Conservation (phyloP, 2,113 vertebrate genomes). For the Nyctereutes procyonoides region DNA sequence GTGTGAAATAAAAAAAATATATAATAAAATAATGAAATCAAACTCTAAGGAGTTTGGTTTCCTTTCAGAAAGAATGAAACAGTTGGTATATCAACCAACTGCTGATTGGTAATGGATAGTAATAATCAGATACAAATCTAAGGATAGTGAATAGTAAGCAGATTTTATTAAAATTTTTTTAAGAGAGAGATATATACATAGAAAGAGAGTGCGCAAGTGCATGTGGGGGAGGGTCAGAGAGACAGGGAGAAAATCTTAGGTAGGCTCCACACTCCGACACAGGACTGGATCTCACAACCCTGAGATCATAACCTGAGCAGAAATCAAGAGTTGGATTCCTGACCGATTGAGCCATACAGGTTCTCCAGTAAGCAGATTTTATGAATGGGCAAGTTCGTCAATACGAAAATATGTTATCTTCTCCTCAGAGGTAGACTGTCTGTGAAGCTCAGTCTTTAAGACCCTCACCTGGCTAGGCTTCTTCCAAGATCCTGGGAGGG, state of each 20-base stretch:
- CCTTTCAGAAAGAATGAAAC: not conserved
- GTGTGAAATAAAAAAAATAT: not conserved
- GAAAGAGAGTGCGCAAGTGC: not conserved
- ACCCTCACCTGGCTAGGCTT: not conserved
- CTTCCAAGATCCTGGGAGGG: not conserved
- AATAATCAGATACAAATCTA: not conserved
- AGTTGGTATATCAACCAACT: not conserved
- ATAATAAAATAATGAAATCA: not conserved
- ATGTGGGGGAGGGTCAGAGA: not conserved
- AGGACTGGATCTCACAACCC: not conserved
- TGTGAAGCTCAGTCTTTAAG: not conserved
- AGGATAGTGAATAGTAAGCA: not conserved
- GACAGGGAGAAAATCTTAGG: not conserved
- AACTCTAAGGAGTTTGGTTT: not conserved
- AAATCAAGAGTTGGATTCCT: not conserved
- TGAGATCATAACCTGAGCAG: not conserved
- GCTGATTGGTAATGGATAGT: not conserved
- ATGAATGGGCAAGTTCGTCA: not conserved
- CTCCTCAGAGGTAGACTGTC: not conserved
- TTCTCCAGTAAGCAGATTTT: not conserved
- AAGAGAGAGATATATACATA: too few species aligned
- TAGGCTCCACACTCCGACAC: not conserved
- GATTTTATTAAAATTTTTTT: not conserved
- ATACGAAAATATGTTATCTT: not conserved
- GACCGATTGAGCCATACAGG: not conserved